These are phyloP conservation scores for Dasyurus viverrinus DNA, from an alignment of 2,113 vertebrate species.

Conservation along the genomic window DNA sequence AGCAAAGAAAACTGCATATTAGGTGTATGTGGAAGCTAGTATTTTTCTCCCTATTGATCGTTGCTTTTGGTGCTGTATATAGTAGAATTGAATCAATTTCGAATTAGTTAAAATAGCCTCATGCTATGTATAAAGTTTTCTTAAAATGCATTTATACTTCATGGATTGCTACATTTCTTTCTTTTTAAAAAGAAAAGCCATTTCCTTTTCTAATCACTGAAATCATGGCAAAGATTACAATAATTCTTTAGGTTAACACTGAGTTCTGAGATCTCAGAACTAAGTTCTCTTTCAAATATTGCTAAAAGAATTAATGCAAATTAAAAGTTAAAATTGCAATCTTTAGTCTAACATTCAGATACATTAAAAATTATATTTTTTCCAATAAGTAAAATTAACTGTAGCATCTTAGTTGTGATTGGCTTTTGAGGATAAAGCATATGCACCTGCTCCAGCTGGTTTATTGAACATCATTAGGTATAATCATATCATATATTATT, in stretches of 20 bases:
- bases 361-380: constrained; percentile 69
- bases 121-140: no score
- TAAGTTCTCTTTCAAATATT: constrained; percentile 20
- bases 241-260: constrained; percentile 22
- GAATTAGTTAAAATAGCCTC: no score
- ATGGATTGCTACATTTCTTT: no score
- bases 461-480: constrained; percentile 80
- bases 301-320: constrained; percentile 74
- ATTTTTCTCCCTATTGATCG: no score
- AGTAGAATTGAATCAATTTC: no score
- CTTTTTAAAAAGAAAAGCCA: no score
- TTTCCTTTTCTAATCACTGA: constrained; percentile 25
- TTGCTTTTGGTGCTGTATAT: no score
- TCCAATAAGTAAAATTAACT: constrained; percentile 73
- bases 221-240: background rate
- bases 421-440: constrained; percentile 76
- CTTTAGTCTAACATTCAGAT: constrained; percentile 76
- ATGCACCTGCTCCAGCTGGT: constrained; percentile 78
- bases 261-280: background rate
- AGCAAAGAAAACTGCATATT: no score
- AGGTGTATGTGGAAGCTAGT: no score
- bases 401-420: constrained; percentile 63
- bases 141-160: no score
- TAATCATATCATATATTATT: constrained; percentile 64
- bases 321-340: constrained; percentile 73